A percentile compares a stretch with the other conserved stretches of the same genome.
These are phyloP conservation scores for Nyctibius bracteatus DNA, from an alignment of 2,113 vertebrate genomes.

Conservation along the genomic window DNA sequence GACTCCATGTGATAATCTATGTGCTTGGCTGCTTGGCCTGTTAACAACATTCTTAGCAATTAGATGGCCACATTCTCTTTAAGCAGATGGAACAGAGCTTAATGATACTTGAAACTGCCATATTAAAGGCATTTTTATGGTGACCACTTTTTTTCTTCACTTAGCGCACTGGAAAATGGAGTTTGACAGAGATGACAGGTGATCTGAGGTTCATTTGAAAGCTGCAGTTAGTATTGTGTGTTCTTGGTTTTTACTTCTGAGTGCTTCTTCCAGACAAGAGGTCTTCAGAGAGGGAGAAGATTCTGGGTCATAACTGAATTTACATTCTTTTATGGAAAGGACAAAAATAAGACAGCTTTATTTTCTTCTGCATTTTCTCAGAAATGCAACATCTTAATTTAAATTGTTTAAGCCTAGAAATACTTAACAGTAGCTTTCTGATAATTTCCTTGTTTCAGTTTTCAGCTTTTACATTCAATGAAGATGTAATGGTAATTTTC, in stretches of 20 bases:
- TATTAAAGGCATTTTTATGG: conserved; percentile 23
- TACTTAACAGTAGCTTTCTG: background rate
- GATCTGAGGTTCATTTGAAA: background rate
- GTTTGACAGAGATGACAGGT: conserved; percentile 27
- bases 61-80: conserved; percentile 7
- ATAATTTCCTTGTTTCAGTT: background rate
- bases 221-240: background rate
- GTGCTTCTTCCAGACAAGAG: background rate
- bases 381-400: background rate
- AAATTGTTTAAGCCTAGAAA: background rate
- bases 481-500: background rate
- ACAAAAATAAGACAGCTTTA: background rate
- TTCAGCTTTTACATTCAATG: background rate
- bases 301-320: background rate
- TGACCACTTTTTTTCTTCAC: conserved; percentile 17
- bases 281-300: background rate
- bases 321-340: background rate
- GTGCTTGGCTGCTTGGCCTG: background rate
- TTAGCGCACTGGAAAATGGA: conserved; percentile 24
- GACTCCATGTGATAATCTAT: background rate
- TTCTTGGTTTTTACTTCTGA: background rate
- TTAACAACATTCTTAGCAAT: background rate
- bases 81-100: conserved; percentile 52
- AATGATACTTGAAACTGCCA: conserved; percentile 50
- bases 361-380: background rate